phyloP scores from a whole-genome alignment of 2,888 invertebrate species.

The Drosophila mercatorum region DNA sequence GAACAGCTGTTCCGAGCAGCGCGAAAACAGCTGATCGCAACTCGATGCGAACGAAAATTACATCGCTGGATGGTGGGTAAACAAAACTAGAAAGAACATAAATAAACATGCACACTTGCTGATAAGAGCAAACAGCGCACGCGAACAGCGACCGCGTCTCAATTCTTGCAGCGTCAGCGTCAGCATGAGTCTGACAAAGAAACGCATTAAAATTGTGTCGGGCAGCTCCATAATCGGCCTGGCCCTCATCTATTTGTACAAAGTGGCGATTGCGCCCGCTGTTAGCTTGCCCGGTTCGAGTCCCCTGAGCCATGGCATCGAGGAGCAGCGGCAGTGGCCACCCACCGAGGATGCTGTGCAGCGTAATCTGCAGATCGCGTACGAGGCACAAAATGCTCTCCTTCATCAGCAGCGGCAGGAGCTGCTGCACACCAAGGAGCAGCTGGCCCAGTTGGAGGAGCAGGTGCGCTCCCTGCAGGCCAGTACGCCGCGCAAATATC shows the following conservation, averaged over 20 bases:
- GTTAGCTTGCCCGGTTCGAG: neutral
- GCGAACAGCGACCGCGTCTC: slow-evolving; percentile 27
- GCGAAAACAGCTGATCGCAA: slow-evolving; percentile 42
- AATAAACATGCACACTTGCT: slow-evolving; percentile 65
- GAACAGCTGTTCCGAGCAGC: slow-evolving; percentile 28
- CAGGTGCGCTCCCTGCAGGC: slow-evolving; percentile 90
- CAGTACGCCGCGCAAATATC: slow-evolving; percentile 92
- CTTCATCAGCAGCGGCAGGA: slow-evolving; percentile 83
- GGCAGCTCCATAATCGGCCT: slow-evolving; percentile 56
- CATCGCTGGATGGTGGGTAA: slow-evolving; percentile 40
- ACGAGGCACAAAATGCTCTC: slow-evolving; percentile 61
- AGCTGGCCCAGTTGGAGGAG: slow-evolving; percentile 89
- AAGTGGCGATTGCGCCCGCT: slow-evolving; percentile 42
- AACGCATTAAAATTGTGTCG: slow-evolving; percentile 59
- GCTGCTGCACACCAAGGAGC: slow-evolving; percentile 87
- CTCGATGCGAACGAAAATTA: slow-evolving; percentile 18
- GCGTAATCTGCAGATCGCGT: slow-evolving; percentile 59
- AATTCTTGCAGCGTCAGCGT: slow-evolving; percentile 35
- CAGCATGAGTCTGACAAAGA: slow-evolving; percentile 64
- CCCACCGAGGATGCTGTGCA: slow-evolving; percentile 57
- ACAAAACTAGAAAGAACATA: slow-evolving; percentile 35
- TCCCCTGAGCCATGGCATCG: slow-evolving; percentile 24
- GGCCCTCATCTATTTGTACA: slow-evolving; percentile 72
- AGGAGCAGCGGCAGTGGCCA: slow-evolving; percentile 59
- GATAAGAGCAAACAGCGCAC: slow-evolving; percentile 59